These are phyloP conservation scores for Hanleya hanleyi DNA, from an alignment of 2,888 invertebrate genomes.

Conservation along the genomic window DNA sequence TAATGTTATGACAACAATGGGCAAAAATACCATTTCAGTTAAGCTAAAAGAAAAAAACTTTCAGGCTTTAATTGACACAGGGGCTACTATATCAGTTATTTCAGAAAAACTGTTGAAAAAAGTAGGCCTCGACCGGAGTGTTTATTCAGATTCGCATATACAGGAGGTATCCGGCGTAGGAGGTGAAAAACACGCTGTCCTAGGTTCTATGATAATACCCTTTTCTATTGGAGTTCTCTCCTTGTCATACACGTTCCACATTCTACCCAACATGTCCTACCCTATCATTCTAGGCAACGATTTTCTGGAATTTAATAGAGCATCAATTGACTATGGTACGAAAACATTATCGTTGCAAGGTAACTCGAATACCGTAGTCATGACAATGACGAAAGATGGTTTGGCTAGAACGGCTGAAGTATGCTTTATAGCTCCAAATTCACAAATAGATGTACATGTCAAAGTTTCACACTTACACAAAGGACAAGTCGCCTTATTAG, in stretches of 20 bases:
- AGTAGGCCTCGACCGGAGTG: neutral
- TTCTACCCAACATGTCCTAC: neutral
- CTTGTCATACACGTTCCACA: neutral
- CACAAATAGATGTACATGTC: slow-evolving; percentile 1
- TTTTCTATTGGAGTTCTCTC: neutral
- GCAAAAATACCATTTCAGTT: neutral
- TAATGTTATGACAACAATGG: neutral
- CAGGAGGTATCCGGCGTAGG: neutral
- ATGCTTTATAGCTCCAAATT: neutral
- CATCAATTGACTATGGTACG: too few species aligned
- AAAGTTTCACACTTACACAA: neutral
- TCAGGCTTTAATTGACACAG: neutral
- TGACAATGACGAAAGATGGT: neutral
- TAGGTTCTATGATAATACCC: neutral
- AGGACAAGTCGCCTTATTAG: neutral
- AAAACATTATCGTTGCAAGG: slow-evolving; percentile 14
- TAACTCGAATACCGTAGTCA: slow-evolving; percentile 12
- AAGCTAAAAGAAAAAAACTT: neutral
- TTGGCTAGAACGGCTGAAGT: neutral
- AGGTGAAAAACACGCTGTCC: too few species aligned
- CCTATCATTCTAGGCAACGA: too few species aligned
- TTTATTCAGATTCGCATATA: neutral
- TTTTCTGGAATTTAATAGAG: too few species aligned
- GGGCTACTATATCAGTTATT: neutral
- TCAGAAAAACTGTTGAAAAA: neutral